A percentile compares a stretch with the other conserved stretches of the same genome.
phyloP scores from a whole-genome alignment of 2,113 vertebrate genomes.

The Crotalus helleri region DNA sequence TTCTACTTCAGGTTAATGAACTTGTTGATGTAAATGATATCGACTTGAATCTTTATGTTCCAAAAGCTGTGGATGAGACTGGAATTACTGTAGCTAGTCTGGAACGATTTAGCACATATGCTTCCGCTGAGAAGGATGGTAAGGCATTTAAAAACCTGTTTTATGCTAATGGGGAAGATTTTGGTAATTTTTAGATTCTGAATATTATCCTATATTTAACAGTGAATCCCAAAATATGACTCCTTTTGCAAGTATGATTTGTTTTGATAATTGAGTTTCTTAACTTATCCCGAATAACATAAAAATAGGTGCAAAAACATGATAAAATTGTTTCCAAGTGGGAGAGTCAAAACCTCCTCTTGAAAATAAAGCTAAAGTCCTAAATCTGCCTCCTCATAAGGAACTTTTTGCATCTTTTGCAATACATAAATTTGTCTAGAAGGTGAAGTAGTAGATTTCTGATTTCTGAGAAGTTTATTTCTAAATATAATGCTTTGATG shows the following conservation, averaged over 20 bases:
- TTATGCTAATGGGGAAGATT: neutral
- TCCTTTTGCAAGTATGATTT: neutral
- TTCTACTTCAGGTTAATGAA: conserved; percentile 70
- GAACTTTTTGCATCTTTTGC: neutral
- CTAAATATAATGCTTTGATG: neutral
- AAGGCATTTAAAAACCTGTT: conserved; percentile 35
- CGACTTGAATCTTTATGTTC: conserved; percentile 87
- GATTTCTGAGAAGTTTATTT: neutral
- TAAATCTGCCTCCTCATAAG: neutral
- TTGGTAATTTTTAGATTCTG: neutral
- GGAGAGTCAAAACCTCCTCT: neutral
- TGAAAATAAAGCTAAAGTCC: neutral
- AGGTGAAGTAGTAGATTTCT: neutral
- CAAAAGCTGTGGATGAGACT: conserved; percentile 89
- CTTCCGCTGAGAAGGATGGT: conserved; percentile 71
- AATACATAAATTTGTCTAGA: neutral
- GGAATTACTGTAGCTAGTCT: conserved; percentile 90
- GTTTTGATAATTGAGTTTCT: neutral
- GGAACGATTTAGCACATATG: conserved; percentile 82
- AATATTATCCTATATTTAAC: neutral
- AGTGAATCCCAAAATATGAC: neutral
- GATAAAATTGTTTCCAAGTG: too few relatives aligned
- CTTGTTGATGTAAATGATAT: conserved; percentile 81
- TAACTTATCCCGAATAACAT: neutral
- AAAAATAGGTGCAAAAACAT: neutral